Base-by-base conservation (phyloP, 2,113 vertebrate species). In the Neolamprologus toae region DNA sequence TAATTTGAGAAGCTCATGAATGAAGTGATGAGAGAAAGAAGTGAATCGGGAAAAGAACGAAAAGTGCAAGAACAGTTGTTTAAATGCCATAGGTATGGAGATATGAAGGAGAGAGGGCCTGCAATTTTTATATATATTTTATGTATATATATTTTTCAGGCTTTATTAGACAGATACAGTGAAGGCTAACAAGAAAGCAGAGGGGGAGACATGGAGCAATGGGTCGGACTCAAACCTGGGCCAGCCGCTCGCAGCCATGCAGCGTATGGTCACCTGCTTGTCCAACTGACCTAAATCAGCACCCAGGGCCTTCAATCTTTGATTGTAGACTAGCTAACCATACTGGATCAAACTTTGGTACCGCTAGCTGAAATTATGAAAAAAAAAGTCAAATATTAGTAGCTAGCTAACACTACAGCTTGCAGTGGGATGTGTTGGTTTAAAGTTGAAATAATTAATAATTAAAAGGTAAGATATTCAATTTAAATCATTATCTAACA, bases 251-350 rank as follows among this genome's bases (percentile, higher is more conserved):
- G 1, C 17, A 63, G 3, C 31, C 31, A 35, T 35, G 9, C 31
- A 66, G 31, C 9, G 0, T 35, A n/a, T n/a, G 61, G 1, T 63
- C 6, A 19, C 59, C 17, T 35, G 17, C 3, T 63, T 0, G 0
- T 35, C 59, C 59, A 63, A 63, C 9, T n/a, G 31, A 35, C 28
- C 31, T 63, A 35, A 35, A 35, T 9, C 17, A 19, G 4, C 9
- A 11, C 17, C 59, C 17, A n/a, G 4, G 17, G 59, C 1, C 5
- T 71, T 14, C 19, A 23, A 4, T 42, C n/a, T 42, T 23, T 42
- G 35, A 40, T 71, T 42, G n/a, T 71, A 71, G 2, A 42, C 12
- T 23, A 71, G 66, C 66, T 71, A 42, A 42, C 35, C 12, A 71
- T 71, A 71, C 63, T 71, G 63, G 35, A 23, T 42, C 35, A 71